These are phyloP conservation scores for Oryzias celebensis DNA, from an alignment of 2,113 vertebrate species.

Conservation along the genomic window DNA sequence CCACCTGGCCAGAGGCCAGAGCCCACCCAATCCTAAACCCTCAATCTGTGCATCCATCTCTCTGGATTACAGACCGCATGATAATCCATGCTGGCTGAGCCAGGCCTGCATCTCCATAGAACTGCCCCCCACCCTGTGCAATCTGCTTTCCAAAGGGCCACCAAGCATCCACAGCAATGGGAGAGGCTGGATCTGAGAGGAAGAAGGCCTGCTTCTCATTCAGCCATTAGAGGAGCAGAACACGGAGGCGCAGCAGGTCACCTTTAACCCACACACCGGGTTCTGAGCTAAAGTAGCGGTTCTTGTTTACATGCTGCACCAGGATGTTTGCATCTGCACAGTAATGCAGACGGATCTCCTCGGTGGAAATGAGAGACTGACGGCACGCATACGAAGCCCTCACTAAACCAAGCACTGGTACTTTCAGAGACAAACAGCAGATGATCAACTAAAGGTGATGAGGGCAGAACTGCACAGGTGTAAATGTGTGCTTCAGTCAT, in stretches of 20 bases:
- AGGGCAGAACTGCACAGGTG: neutral
- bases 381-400: neutral
- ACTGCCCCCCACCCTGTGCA: slow-evolving; percentile 39
- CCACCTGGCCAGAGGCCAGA: slow-evolving; percentile 46
- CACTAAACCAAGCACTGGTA: neutral
- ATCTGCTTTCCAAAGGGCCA: slow-evolving; percentile 68
- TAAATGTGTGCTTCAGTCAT: neutral
- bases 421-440: neutral
- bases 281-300: too few relatives aligned
- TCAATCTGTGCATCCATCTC: slow-evolving; percentile 51
- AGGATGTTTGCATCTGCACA: too few relatives aligned
- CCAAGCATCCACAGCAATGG: slow-evolving; percentile 11
- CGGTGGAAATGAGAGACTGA: too few relatives aligned
- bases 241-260: too few relatives aligned
- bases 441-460: neutral
- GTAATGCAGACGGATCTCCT: too few relatives aligned
- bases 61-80: slow-evolving; percentile 64
- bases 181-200: neutral
- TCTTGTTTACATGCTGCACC: too few relatives aligned
- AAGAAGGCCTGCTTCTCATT: too few relatives aligned
- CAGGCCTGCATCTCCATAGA: slow-evolving; percentile 37
- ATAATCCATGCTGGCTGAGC: slow-evolving; percentile 63
- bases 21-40: slow-evolving; percentile 54
- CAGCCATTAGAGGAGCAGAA: too few relatives aligned
- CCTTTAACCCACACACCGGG: too few relatives aligned